Percentiles rank a stretch among this genome's conserved stretches.
Conservation (phyloP, 2,888 invertebrate genomes). For the Patella depressa region DNA sequence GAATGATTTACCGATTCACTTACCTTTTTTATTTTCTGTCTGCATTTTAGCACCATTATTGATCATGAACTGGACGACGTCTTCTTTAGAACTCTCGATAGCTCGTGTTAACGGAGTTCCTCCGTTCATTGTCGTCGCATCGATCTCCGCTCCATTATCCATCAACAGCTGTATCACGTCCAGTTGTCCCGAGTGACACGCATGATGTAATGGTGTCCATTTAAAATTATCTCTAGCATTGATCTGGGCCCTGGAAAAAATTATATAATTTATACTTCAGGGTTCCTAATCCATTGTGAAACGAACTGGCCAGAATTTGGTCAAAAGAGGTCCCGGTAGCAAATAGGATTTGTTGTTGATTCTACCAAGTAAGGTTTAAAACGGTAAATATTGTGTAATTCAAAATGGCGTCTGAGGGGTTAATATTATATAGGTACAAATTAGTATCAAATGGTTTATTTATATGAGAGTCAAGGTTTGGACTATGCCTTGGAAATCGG, state of each 20-base stretch:
- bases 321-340: too few relatives aligned
- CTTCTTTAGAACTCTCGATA: slow-evolving; percentile 68
- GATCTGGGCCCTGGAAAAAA: slow-evolving; percentile 62
- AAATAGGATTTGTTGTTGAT: too few relatives aligned
- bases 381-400: too few relatives aligned
- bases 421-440: too few relatives aligned
- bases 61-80: slow-evolving; percentile 68
- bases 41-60: slow-evolving; percentile 67
- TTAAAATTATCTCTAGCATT: slow-evolving; percentile 71
- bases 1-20: background rate
- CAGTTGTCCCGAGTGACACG: slow-evolving; percentile 69
- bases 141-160: slow-evolving; percentile 67
- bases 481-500: too few relatives aligned
- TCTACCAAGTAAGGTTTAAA: too few relatives aligned
- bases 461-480: too few relatives aligned
- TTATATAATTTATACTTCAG: background rate
- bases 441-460: too few relatives aligned
- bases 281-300: too few relatives aligned
- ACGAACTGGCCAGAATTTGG: background rate
- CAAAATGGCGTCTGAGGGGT: too few relatives aligned
- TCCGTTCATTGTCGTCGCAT: slow-evolving; percentile 68
- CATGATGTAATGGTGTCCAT: slow-evolving; percentile 72
- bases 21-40: slow-evolving; percentile 70
- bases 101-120: slow-evolving; percentile 71
- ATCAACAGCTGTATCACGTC: slow-evolving; percentile 69